Base-by-base conservation (phyloP, 1,140 invertebrate genomes). In the Notospermus geniculatus region DNA sequence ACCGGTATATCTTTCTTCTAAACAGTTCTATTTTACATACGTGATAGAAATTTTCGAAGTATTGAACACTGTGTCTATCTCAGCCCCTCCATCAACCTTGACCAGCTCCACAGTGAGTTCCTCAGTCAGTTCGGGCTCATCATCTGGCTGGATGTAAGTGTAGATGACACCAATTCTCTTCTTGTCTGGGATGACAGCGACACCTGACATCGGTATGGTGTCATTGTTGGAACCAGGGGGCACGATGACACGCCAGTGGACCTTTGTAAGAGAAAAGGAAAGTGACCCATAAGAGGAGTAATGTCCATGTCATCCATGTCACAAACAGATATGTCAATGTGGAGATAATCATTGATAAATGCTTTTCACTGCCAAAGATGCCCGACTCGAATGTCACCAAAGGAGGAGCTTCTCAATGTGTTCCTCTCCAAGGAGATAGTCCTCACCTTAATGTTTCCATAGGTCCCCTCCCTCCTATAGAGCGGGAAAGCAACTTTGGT, bases 71-170 rank as follows among this genome's bases (percentile, higher is more conserved):
- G 27, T 55, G 57, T 77, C 72, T 23, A 80, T 65, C 27, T 75
- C 70, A 13, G 76, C 78, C 22, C 78, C 78, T 25, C 78, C 78
- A 22, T 71, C 65, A 27, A 76, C 68, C 23, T 59, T 63, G 2
- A 56, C 63, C 13, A 80, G 61, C 2, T 56, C 58, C 19, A 80
- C 27, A 27, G 54, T 61, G 60, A 74, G 78, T 29, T 58, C 62
- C 54, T 80, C 76, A 27, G 68, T 74, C 25, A 80, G 56, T 63
- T 80, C 78, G 9, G 78, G 73, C 27, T 71, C 39, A 17, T 63
- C 68, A 57, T 80, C 78, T 30, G 76, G 66, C 23, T 78, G 46
- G 17, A 80, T 67, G 9, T 69, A 55, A 7, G 78, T 57, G 11
- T 36, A 58, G 28, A 80, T 78, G 43, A 59, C 45, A 0, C 65